Conservation (phyloP, 1,140 invertebrate species). For the Caenorhabditis inopinata region DNA sequence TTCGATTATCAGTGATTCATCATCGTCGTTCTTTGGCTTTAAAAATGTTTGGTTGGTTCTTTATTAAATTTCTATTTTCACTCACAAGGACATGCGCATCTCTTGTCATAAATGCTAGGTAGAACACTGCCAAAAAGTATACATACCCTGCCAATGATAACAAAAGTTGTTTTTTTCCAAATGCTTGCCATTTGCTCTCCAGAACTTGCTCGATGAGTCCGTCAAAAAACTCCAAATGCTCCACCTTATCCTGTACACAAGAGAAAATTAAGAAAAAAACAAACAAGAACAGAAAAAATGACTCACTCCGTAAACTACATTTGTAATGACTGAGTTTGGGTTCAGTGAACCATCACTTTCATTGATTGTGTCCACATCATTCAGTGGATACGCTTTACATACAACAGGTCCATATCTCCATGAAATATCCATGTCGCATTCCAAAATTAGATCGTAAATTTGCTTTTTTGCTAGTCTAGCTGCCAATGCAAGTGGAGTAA, state of each 20-base stretch:
- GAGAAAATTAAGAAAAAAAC: not conserved
- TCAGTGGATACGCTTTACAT: slow-evolving; percentile 89
- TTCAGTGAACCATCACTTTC: slow-evolving; percentile 83
- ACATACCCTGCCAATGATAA: slow-evolving; percentile 47
- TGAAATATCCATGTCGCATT: slow-evolving; percentile 67
- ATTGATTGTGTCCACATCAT: slow-evolving; percentile 90
- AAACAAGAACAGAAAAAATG: slow-evolving; percentile 11
- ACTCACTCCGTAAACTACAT: slow-evolving; percentile 89
- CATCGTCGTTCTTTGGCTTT: slow-evolving; percentile 14
- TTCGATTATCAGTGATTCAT: not conserved
- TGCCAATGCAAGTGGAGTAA: slow-evolving; percentile 87
- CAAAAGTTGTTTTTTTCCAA: slow-evolving; percentile 79
- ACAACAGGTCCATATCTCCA: slow-evolving; percentile 78
- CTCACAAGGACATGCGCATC: slow-evolving; percentile 4
- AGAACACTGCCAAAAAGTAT: slow-evolving; percentile 45
- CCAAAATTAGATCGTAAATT: slow-evolving; percentile 75
- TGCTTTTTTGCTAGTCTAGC: slow-evolving; percentile 86
- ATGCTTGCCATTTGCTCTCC: slow-evolving; percentile 96
- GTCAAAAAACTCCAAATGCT: slow-evolving; percentile 90
- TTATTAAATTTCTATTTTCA: not conserved
- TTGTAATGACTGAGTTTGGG: slow-evolving; percentile 85
- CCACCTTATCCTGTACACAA: slow-evolving; percentile 78
- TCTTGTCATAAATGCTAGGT: slow-evolving; percentile 49
- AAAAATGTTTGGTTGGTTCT: not conserved
- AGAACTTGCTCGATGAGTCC: slow-evolving; percentile 87